Percentiles rank a stretch among this genome's conserved stretches.
These are phyloP conservation scores for Drosophila oshimai DNA, from an alignment of 1,140 invertebrate species.

Conservation along the genomic window DNA sequence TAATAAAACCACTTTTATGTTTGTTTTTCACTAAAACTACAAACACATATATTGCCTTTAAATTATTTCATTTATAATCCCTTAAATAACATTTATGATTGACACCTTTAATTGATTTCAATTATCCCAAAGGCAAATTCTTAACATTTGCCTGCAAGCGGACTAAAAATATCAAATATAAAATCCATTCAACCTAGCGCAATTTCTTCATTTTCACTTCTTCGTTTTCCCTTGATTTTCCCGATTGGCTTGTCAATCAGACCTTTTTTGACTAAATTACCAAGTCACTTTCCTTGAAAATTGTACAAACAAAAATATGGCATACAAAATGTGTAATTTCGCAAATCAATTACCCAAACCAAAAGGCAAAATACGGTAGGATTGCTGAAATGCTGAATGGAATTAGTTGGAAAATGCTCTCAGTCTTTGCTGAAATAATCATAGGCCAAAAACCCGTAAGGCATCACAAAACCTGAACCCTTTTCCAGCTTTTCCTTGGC, in stretches of 20 bases:
- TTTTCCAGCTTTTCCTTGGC: conserved; percentile 15
- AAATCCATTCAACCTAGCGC: neutral
- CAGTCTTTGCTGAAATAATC: conserved; percentile 8
- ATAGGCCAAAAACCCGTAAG: conserved; percentile 3
- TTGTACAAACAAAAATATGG: conserved; percentile 16
- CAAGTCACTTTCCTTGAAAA: conserved; percentile 7
- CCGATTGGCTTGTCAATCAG: conserved; percentile 14
- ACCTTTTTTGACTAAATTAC: conserved; percentile 21
- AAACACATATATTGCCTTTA: no score
- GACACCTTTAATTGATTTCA: conserved; percentile 2
- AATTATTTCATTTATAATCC: neutral
- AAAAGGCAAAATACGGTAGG: neutral
- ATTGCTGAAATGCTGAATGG: conserved; percentile 13
- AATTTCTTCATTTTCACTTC: neutral
- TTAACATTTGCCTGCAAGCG: neutral
- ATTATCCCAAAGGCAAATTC: neutral
- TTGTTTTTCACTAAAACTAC: no score
- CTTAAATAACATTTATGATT: neutral
- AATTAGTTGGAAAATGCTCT: conserved; percentile 4
- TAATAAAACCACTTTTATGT: no score
- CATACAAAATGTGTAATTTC: conserved; percentile 30
- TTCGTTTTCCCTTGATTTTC: neutral
- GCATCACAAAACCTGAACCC: conserved; percentile 6
- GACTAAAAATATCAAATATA: conserved; percentile 4
- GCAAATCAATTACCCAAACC: conserved; percentile 52